These are phyloP conservation scores for Pogonocichla stellata DNA, from an alignment of 2,113 vertebrate genomes.

Conservation along the genomic window DNA sequence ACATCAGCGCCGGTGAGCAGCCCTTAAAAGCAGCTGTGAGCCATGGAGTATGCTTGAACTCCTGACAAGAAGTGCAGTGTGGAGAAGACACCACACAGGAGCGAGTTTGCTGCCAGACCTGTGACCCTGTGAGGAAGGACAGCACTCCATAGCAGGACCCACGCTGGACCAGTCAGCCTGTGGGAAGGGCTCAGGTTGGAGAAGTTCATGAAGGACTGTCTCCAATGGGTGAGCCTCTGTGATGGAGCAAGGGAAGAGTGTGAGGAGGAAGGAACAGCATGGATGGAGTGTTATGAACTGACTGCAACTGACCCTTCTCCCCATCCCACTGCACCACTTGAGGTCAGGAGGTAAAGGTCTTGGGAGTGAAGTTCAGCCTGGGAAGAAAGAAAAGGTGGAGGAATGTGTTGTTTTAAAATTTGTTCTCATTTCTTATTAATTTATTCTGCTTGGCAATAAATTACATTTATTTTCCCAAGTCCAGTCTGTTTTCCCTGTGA, in stretches of 20 bases:
- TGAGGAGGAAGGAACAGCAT: not conserved
- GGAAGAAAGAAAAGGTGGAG: not conserved
- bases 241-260: not conserved
- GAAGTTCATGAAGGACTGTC: not conserved
- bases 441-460: not conserved
- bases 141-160: not conserved
- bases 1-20: accelerated
- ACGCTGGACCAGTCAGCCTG: not conserved
- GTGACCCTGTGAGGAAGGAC: not conserved
- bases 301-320: not conserved
- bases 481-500: not conserved
- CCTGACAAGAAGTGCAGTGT: not conserved
- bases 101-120: not conserved
- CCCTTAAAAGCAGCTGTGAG: not conserved
- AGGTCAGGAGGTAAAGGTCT: not conserved
- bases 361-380: not conserved
- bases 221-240: not conserved
- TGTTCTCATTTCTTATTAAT: not conserved
- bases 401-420: accelerated
- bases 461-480: not conserved
- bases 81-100: not conserved
- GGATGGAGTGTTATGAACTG: accelerated
- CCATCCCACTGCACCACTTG: not conserved
- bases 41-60: not conserved
- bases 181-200: not conserved